Evolutionary conservation across 2,113 vertebrate genomes (phyloP).

Genomic region (Festucalex cinctus): DNA sequence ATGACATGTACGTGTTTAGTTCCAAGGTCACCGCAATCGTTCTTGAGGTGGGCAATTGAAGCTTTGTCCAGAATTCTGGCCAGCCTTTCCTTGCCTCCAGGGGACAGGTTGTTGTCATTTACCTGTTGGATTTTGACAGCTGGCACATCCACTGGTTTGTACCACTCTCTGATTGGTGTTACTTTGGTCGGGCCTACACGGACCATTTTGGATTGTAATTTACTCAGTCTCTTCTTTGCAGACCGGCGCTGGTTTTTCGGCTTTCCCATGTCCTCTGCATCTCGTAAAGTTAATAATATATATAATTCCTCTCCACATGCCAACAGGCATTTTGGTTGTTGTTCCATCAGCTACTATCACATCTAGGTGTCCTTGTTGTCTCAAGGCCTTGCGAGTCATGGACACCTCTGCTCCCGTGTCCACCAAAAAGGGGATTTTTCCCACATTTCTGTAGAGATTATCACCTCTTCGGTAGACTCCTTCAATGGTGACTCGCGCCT

Average conservation of each 20-base stretch:
- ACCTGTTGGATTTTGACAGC: no score
- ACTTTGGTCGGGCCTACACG: neutral
- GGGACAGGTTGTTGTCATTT: no score
- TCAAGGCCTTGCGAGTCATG: no score
- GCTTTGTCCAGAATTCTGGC: no score
- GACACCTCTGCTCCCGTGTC: neutral
- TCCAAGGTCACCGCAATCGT: no score
- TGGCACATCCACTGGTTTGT: no score
- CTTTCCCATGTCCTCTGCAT: no score
- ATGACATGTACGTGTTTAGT: no score
- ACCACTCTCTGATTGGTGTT: neutral
- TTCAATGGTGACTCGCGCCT: neutral
- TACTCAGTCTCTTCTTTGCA: no score
- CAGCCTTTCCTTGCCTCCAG: no score
- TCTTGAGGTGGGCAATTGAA: no score
- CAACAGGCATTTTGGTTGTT: neutral
- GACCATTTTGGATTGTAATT: neutral
- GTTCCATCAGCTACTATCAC: neutral
- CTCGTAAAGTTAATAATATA: neutral
- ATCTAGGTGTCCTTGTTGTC: neutral
- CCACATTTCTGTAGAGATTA: neutral
- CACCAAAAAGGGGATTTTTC: neutral
- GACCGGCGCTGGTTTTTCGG: fast-evolving
- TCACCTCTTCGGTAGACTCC: neutral
- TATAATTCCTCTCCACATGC: neutral